Evolutionary conservation across 2,113 vertebrate species (phyloP), one percentile per base, ranked within the genome.

Genomic region (Oncorhynchus masou): DNA sequence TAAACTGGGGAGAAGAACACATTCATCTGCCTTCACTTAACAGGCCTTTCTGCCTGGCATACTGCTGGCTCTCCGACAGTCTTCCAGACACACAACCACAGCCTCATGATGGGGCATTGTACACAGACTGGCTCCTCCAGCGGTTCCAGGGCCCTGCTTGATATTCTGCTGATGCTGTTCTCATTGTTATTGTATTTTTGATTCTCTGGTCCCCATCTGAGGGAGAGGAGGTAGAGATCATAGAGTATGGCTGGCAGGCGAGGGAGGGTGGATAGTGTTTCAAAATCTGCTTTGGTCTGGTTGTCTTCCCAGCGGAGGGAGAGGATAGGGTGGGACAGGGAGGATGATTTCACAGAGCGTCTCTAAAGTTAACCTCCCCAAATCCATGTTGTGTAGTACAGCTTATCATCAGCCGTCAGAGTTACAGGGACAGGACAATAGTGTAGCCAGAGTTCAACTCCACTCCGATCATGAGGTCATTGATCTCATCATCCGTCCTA

Each of bases 21-120:
- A 77, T 75, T 86, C 84, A 85, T 89, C 89, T 91, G 85, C 83
- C 78, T 88, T 82, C 79, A 86, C 85, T 91, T 89, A 86, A 81
- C 76, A 76, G 84, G 79, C 13, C 12, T 15, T 54, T 48, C 12
- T 16, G 78, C 48, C 75, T 88, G 82, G 83, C 83, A 84, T 77
- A 76, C 81, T 81, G 65, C 85, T 80, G 78, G 79, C 79, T 80
- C 79, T 74, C 66, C 77, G 79, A 73, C 73, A 62, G 78, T 81
- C 81, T 88, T 69, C 83, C 80, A 81, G 31, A 84, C 83, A 81
- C 84, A 76, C 78, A 87, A 91, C 87, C 90, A 79, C 88, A 90
- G 75, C 76, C 76, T 83, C 75, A 71, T 81, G 84, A 68, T 82
- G 81, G 81, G 84, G 82, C 78, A 75, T 86, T 83, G 69, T 81